Evolutionary conservation across 2,888 invertebrate species (phyloP), one percentile per base, ranked within the genome.

Genomic region (Pachycephus smyrnensis): DNA sequence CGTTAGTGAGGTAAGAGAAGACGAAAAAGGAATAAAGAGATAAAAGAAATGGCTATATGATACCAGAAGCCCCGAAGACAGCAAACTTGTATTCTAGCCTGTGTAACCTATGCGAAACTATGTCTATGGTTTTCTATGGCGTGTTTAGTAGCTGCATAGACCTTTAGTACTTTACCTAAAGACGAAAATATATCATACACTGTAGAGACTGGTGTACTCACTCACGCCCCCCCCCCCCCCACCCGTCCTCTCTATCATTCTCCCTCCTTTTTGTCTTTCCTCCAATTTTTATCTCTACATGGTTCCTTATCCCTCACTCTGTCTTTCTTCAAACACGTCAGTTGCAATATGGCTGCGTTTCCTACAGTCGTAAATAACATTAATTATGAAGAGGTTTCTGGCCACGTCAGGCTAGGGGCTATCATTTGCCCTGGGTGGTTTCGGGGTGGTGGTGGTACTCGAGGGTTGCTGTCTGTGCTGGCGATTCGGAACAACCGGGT

Each of bases 371-470:
- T 82, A 79, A 80, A 80, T 78, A 78, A 79, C 80, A 73, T 79
- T 80, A 82, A 82, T 82, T 82, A 81, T 77, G 79, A 77, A 76
- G 77, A 81, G 75, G 77, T 79, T 32, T 77, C 74, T 74, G 78
- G 73, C 78, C 76, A 75, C 73, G 68, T 73, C 36, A 75, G 37
- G 37, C 68, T 23, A 40, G 55, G 71, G 74, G 75, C 75, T 80
- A 79, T 82, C 78, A 78, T 81, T 81, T 79, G 77, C 76, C 73
- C 68, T 4, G 37, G n/a, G n/a, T 12, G 33, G 74, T 30, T 35
- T 40, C 15, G 40, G 40, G 40, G 1, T 12, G 40, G 4, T 1
- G 40, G 15, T 12, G 23, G 40, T 55, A 55, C 40, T 55, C 40
- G 40, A 55, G 40, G 40, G 40, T 55, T 15, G 40, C 55, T 55